A percentile compares a stretch with the other conserved stretches of the same genome.
These are phyloP conservation scores for Tympanoctomys barrerae DNA, from an alignment of 2,797 vertebrate species.

Conservation along the genomic window DNA sequence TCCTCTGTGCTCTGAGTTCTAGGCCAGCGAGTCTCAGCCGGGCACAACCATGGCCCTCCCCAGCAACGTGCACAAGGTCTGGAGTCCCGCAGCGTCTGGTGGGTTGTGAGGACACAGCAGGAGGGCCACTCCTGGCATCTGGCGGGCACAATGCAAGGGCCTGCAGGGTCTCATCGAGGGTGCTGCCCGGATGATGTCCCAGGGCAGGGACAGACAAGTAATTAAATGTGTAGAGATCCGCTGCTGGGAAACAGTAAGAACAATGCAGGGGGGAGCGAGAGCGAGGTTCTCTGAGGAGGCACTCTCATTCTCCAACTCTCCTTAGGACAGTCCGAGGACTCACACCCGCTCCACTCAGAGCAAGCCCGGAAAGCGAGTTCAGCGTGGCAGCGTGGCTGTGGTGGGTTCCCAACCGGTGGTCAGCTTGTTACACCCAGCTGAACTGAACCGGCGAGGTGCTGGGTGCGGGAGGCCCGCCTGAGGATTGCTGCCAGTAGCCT, in stretches of 20 bases:
- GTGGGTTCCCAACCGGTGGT: too few species aligned
- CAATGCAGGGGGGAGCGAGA: not conserved
- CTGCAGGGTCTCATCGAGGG: not conserved
- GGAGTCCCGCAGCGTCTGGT: not conserved
- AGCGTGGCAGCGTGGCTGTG: not conserved
- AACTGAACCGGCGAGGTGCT: too few species aligned
- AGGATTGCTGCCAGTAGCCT: too few species aligned
- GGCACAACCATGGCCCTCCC: not conserved
- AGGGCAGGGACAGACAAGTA: not conserved
- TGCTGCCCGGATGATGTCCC: not conserved
- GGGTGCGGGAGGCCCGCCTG: too few species aligned
- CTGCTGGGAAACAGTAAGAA: not conserved
- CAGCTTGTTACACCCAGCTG: too few species aligned
- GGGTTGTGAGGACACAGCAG: not conserved
- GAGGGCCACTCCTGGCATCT: not conserved
- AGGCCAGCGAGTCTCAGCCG: not conserved
- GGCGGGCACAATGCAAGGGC: not conserved
- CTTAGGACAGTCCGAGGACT: slow-evolving; percentile 37
- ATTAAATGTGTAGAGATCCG: not conserved
- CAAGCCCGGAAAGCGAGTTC: slow-evolving; percentile 42
- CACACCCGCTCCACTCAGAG: not conserved
- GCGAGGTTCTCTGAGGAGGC: not conserved
- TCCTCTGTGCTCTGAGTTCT: not conserved
- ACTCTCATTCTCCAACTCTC: slow-evolving; percentile 14
- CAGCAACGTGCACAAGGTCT: not conserved